phyloP scores from a whole-genome alignment of 1,140 invertebrate species.

The Brevipalpus yothersi region DNA sequence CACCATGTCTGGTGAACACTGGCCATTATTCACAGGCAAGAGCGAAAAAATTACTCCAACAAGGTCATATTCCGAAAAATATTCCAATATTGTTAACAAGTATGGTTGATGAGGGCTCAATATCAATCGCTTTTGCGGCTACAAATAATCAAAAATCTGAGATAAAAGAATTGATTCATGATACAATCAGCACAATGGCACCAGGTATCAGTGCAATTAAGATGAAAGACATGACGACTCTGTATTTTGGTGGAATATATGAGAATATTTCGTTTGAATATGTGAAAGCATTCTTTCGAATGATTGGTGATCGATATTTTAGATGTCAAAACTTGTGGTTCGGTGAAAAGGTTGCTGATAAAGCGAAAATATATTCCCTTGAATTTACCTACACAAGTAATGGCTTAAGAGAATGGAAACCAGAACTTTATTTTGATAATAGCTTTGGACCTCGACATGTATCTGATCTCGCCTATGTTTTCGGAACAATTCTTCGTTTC shows the following conservation, averaged over 20 bases:
- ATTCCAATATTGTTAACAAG: no score
- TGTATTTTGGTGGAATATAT: neutral
- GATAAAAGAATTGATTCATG: neutral
- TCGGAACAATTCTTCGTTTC: neutral
- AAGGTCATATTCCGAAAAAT: no score
- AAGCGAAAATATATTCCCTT: neutral
- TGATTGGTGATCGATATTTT: neutral
- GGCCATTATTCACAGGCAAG: no score
- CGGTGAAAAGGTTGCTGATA: neutral
- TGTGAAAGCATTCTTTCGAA: neutral
- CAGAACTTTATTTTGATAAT: neutral
- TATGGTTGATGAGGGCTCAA: no score
- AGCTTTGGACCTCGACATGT: neutral
- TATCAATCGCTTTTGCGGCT: no score
- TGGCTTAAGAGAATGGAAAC: neutral
- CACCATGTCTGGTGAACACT: no score
- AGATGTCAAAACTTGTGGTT: neutral
- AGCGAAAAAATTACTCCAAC: no score
- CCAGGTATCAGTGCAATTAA: neutral
- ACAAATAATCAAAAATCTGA: neutral
- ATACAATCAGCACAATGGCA: neutral
- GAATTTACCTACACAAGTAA: neutral
- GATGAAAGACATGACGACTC: neutral
- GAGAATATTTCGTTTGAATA: neutral
- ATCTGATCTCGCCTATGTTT: neutral